Evolutionary conservation across 2,113 vertebrate genomes (phyloP).

Genomic region (Tylochromis polylepis): DNA sequence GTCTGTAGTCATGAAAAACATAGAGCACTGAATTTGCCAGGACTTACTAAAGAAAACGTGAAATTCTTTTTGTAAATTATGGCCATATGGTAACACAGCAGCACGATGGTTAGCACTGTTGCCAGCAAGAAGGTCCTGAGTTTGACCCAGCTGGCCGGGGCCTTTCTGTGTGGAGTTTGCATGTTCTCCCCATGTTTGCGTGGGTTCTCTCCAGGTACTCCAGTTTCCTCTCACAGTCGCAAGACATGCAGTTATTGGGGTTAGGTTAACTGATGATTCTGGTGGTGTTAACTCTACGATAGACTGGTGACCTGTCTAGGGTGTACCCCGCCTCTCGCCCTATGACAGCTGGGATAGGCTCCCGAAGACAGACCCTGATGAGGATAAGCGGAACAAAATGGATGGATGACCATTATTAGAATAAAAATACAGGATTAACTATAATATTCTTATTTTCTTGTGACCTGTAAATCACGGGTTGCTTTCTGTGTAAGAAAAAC

Average conservation of each 20-base stretch:
- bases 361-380: neutral
- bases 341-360: neutral
- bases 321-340: neutral
- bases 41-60: neutral
- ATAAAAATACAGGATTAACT: neutral
- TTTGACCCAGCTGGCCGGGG: too few relatives aligned
- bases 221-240: neutral
- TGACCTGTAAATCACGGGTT: neutral
- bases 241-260: neutral
- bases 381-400: neutral
- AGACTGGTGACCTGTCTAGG: neutral
- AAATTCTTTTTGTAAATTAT: neutral
- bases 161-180: neutral
- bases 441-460: neutral
- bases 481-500: neutral
- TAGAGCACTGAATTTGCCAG: neutral
- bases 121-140: too few relatives aligned
- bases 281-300: neutral
- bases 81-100: neutral
- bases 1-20: neutral
- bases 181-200: neutral
- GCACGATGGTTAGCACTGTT: too few relatives aligned
- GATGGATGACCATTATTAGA: neutral
- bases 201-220: neutral
- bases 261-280: neutral